Conservation (phyloP, 1,140 invertebrate species). For the Lasioglossum albipes region DNA sequence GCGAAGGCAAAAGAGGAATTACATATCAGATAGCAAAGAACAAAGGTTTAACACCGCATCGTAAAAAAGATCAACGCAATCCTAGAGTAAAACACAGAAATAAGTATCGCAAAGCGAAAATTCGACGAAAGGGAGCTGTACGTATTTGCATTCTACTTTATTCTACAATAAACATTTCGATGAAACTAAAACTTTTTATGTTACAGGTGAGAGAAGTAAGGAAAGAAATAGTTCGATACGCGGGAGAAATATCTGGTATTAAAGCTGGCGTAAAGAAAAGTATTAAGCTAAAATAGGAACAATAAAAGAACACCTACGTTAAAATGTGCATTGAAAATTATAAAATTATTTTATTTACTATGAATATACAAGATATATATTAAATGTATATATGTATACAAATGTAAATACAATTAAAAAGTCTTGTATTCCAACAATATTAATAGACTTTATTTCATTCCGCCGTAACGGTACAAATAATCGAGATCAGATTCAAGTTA, state of each 20-base stretch:
- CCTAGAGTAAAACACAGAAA: conserved; percentile 95
- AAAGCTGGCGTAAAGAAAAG: conserved; percentile 92
- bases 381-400: not conserved
- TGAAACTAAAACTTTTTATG: conserved; percentile 56
- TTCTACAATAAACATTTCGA: not conserved
- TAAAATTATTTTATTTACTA: conserved; percentile 19
- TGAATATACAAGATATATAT: not conserved
- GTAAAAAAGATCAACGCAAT: conserved; percentile 95
- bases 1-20: conserved; percentile 87
- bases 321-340: not conserved
- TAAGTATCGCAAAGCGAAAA: conserved; percentile 94
- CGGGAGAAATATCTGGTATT: conserved; percentile 95
- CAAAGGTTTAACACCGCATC: conserved; percentile 93
- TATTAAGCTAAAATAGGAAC: conserved; percentile 88
- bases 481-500: not conserved
- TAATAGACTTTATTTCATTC: not conserved
- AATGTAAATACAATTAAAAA: conserved; percentile 8
- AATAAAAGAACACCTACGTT: not conserved
- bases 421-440: not conserved
- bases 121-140: conserved; percentile 93
- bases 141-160: conserved; percentile 60
- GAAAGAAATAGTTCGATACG: conserved; percentile 89
- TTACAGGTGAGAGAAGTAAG: conserved; percentile 87
- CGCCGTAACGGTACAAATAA: not conserved
- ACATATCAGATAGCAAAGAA: conserved; percentile 97